phyloP scores from a whole-genome alignment of 2,888 invertebrate species.

The Drosophila birchii region DNA sequence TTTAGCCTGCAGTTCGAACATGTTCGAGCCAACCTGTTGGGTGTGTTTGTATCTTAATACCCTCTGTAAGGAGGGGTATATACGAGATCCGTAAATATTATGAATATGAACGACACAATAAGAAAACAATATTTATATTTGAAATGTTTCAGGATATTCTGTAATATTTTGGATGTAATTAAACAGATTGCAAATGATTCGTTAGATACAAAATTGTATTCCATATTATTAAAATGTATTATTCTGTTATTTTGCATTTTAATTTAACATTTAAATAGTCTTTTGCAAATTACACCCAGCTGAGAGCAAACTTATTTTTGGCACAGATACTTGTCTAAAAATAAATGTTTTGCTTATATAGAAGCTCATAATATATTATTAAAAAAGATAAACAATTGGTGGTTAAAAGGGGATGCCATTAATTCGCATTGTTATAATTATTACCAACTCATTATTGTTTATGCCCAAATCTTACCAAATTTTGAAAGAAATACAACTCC shows the following conservation, averaged over 20 bases:
- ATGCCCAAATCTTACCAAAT: not conserved
- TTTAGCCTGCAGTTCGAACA: constrained; percentile 45
- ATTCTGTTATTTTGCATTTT: not conserved
- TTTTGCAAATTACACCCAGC: not conserved
- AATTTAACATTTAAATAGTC: not conserved
- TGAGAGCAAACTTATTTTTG: not conserved
- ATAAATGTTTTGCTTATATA: not conserved
- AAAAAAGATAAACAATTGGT: too few relatives aligned
- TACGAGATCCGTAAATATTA: too few relatives aligned
- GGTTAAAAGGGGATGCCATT: not conserved
- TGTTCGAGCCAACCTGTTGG: constrained; percentile 56
- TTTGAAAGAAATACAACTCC: constrained; percentile 3
- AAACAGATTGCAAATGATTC: too few relatives aligned
- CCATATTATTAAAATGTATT: too few relatives aligned
- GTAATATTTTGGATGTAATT: too few relatives aligned
- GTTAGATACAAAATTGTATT: too few relatives aligned
- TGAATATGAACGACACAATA: not conserved
- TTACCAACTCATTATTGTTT: constrained; percentile 15
- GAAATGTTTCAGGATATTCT: not conserved
- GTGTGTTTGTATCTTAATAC: not conserved
- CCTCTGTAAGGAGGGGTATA: constrained; percentile 5
- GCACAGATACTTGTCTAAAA: not conserved
- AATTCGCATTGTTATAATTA: not conserved
- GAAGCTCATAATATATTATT: not conserved
- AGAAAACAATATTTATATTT: too few relatives aligned